phyloP scores from a whole-genome alignment of 2,888 invertebrate genomes.

The Thereva nobilitata region DNA sequence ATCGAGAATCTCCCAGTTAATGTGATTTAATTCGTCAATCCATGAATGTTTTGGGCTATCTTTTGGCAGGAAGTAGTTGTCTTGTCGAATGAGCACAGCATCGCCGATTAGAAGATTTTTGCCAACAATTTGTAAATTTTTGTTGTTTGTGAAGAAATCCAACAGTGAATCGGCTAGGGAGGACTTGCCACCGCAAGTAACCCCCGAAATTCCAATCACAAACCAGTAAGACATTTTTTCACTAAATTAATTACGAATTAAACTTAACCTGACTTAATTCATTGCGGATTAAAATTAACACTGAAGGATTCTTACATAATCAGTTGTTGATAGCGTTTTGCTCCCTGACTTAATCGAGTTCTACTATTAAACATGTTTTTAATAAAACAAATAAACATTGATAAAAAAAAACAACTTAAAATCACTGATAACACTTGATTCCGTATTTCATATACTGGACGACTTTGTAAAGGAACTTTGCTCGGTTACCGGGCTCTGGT shows the following conservation, averaged over 20 bases:
- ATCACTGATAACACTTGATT: too few species aligned
- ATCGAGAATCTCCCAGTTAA: conserved; percentile 75
- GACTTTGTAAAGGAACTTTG: too few species aligned
- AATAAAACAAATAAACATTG: too few species aligned
- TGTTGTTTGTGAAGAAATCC: conserved; percentile 51
- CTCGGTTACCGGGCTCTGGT: not conserved
- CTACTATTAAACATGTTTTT: too few species aligned
- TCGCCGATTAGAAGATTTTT: conserved; percentile 55
- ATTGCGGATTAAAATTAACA: too few species aligned
- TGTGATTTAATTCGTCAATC: conserved; percentile 68
- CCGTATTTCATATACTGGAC: too few species aligned
- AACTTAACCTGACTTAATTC: too few species aligned
- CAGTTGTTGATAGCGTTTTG: too few species aligned
- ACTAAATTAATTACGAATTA: too few species aligned
- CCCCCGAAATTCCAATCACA: conserved; percentile 75
- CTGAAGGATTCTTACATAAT: too few species aligned
- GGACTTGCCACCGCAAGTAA: conserved; percentile 84
- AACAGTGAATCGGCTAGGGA: conserved; percentile 67
- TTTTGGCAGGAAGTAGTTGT: conserved; percentile 72
- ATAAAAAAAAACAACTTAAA: too few species aligned
- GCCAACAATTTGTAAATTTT: conserved; percentile 51
- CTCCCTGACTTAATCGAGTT: too few species aligned
- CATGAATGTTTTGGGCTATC: conserved; percentile 68
- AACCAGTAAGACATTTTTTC: conserved; percentile 61
- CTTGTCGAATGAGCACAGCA: conserved; percentile 69